Base-by-base conservation (phyloP, 2,113 vertebrate species). In the Cranoglanis bouderius region DNA sequence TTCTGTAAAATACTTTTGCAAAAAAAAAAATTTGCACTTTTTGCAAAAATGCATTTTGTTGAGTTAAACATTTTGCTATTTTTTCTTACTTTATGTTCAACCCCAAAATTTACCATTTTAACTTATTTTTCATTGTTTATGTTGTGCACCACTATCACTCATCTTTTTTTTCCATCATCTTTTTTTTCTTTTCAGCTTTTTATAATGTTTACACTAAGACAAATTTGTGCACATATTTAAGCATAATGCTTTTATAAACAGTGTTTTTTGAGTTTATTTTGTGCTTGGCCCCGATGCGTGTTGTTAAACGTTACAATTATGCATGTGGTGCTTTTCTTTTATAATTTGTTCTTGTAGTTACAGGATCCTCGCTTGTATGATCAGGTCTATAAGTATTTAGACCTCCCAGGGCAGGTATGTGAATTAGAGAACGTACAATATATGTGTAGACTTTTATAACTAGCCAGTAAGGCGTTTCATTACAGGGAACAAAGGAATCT, bases 341-440 rank as follows among this genome's bases (percentile, higher is more conserved):
- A 87, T 70, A 29, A 77, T 89, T 86, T 90, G 72, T 95, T 95
- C 92, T 94, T 95, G 89, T 95, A 96, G 96, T 95, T 96, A 94
- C 95, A 96, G 95, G 95, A 96, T 84, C 93, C 93, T 91, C 94
- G 94, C 93, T 95, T 95, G 94, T 95, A 95, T 93, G 95, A 95
- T 93, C 95, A 96, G 95, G 95, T 96, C 94, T 96, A 95, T 94
- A 95, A 94, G 93, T 96, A 95, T 95, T 94, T 96, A 94, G 95
- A 96, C 94, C 95, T 95, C 89, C 95, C 96, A 91, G 94, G 94
- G 93, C 95, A 96, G 95, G 95, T 96, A 96, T 93, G 95, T 95
- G 92, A 13, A 61, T 7, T 32, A 90, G 84, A 90, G 10, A 35
- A 88, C 40, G 63, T 87, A 77, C 16, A 24, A 21, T n/a, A 43